A percentile compares a stretch with the other conserved stretches of the same genome.
These are phyloP conservation scores for Tenrec ecaudatus DNA, from an alignment of 2,113 vertebrate species.

Conservation along the genomic window DNA sequence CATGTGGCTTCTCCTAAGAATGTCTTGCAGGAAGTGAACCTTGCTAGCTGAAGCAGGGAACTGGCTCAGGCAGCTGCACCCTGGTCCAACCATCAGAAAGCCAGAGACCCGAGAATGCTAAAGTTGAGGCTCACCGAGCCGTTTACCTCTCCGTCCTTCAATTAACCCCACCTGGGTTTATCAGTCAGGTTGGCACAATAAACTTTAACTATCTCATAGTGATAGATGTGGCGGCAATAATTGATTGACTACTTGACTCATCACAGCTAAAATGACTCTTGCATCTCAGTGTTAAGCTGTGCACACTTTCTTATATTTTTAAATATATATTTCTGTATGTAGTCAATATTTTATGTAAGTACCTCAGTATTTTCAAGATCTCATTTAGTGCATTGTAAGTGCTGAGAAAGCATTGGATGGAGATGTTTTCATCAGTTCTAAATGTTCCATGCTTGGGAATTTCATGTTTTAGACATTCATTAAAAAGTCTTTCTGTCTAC, in stretches of 20 bases:
- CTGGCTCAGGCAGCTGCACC: too few relatives aligned
- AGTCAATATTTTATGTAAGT: neutral
- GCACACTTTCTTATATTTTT: neutral
- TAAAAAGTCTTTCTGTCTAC: neutral
- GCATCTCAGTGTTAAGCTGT: neutral
- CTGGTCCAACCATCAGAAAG: too few relatives aligned
- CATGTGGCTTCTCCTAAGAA: too few relatives aligned
- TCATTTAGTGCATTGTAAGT: neutral
- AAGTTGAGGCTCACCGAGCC: too few relatives aligned
- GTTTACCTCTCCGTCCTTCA: too few relatives aligned
- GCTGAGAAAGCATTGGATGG: neutral
- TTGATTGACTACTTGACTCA: neutral
- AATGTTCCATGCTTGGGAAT: neutral
- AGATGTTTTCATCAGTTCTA: neutral
- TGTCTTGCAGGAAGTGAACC: too few relatives aligned
- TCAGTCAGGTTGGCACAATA: too few relatives aligned
- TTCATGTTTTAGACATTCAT: neutral
- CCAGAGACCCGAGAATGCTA: too few relatives aligned
- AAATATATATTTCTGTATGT: neutral
- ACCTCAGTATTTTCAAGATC: neutral
- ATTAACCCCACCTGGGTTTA: too few relatives aligned
- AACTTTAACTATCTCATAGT: too few relatives aligned
- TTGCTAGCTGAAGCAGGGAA: too few relatives aligned
- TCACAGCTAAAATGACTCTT: neutral
- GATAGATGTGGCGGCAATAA: neutral